These are phyloP conservation scores for Leguminivora glycinivorella DNA, from an alignment of 1,140 invertebrate species.

Conservation along the genomic window DNA sequence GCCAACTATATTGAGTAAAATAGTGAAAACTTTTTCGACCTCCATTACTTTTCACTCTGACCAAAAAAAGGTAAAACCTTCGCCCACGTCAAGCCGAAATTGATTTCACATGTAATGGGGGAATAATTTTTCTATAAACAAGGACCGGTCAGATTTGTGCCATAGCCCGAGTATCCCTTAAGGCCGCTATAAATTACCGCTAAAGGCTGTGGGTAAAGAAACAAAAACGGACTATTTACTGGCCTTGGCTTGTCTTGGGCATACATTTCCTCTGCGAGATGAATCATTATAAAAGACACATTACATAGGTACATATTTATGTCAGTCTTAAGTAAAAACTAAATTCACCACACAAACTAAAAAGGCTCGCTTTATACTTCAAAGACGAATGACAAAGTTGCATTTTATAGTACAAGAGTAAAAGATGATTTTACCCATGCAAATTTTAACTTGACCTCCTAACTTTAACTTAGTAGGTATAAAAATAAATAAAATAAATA, in stretches of 20 bases:
- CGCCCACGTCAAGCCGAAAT: neutral
- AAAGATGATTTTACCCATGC: no score
- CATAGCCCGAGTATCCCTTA: slow-evolving; percentile 39
- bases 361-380: no score
- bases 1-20: no score
- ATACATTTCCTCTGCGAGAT: neutral
- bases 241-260: slow-evolving; percentile 40
- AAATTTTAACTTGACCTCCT: no score
- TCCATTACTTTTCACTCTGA: neutral
- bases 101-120: slow-evolving; percentile 15
- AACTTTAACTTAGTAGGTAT: no score
- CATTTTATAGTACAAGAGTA: no score
- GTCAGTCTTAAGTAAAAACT: no score
- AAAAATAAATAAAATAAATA: no score
- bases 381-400: no score
- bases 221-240: slow-evolving; percentile 40
- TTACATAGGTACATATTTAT: no score
- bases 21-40: no score
- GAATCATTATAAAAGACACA: neutral
- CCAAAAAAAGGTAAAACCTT: neutral
- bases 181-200: slow-evolving; percentile 53
- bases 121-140: slow-evolving; percentile 26
- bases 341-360: no score
- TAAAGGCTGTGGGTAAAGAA: slow-evolving; percentile 34
- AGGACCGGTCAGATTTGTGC: slow-evolving; percentile 12